Conservation (phyloP, 2,888 invertebrate genomes). For the Blera fallax region DNA sequence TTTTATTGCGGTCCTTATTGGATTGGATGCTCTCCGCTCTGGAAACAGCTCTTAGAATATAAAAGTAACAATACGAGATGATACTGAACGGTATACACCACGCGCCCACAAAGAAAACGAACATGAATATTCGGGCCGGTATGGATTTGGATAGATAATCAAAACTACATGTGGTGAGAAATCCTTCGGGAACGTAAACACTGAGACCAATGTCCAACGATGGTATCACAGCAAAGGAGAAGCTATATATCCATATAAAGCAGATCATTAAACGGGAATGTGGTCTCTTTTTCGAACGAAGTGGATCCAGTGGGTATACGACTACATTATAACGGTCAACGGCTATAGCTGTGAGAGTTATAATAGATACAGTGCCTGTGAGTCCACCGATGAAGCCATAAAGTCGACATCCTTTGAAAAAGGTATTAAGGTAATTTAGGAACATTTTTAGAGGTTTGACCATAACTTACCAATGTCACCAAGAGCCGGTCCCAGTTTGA, state of each 20-base stretch:
- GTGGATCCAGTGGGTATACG: conserved; percentile 88
- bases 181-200: conserved; percentile 91
- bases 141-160: conserved; percentile 89
- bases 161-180: conserved; percentile 92
- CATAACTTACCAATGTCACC: conserved; percentile 86
- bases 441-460: neutral
- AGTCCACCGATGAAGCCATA: conserved; percentile 92
- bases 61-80: conserved; percentile 88
- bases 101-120: conserved; percentile 88
- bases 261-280: conserved; percentile 85
- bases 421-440: neutral
- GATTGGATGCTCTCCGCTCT: conserved; percentile 83
- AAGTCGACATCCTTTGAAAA: conserved; percentile 87
- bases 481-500: conserved; percentile 87
- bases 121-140: conserved; percentile 86
- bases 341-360: conserved; percentile 90
- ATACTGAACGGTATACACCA: conserved; percentile 88
- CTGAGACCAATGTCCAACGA: conserved; percentile 87
- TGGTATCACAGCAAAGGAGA: conserved; percentile 87
- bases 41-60: conserved; percentile 86
- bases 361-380: conserved; percentile 91
- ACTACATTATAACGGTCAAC: conserved; percentile 92
- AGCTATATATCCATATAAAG: conserved; percentile 89
- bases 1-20: conserved; percentile 86
- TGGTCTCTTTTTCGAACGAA: conserved; percentile 85